Evolutionary conservation across 2,888 invertebrate species (phyloP), one percentile per base, ranked within the genome.

Genomic region (Hyalella azteca): DNA sequence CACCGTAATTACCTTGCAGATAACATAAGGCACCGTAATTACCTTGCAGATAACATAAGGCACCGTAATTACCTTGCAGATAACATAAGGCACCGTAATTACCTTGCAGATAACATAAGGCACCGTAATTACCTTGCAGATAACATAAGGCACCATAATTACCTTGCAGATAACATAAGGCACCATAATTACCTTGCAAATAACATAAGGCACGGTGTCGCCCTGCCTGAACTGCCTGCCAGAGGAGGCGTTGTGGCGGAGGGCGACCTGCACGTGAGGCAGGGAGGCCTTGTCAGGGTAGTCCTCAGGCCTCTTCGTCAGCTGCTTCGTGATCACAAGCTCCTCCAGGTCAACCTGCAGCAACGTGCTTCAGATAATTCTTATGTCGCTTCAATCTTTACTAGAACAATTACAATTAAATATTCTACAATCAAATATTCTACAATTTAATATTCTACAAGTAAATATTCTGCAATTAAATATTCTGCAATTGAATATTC

Each of bases 141-240:
- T n/a, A n/a, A n/a, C n/a, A n/a, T n/a, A n/a, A n/a, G n/a, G n/a
- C n/a, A n/a, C n/a, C n/a, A n/a, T n/a, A n/a, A n/a, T n/a, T n/a
- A n/a, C n/a, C n/a, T n/a, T n/a, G n/a, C n/a, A n/a, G n/a, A n/a
- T n/a, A n/a, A n/a, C n/a, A n/a, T n/a, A n/a, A n/a, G n/a, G n/a
- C n/a, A n/a, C n/a, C n/a, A n/a, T n/a, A n/a, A n/a, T n/a, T n/a
- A 90, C 91, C 88, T 94, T 91, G 88, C 99, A 99, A 86, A 99
- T 95, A 2, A 99, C 91, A 87, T 98, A 99, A 15, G 95, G 92
- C 2, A 99, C 95, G 50, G 96, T 95, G 87, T 99, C 99, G 0
- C 98, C 98, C 86, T 93, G 93, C 86, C 94, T 93, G 87, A 96
- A 93, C 85, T 95, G 92, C 86, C 94, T 95, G 78, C 91, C 91